These are phyloP conservation scores for Phasia obesa DNA, from an alignment of 2,888 invertebrate species.

Conservation along the genomic window DNA sequence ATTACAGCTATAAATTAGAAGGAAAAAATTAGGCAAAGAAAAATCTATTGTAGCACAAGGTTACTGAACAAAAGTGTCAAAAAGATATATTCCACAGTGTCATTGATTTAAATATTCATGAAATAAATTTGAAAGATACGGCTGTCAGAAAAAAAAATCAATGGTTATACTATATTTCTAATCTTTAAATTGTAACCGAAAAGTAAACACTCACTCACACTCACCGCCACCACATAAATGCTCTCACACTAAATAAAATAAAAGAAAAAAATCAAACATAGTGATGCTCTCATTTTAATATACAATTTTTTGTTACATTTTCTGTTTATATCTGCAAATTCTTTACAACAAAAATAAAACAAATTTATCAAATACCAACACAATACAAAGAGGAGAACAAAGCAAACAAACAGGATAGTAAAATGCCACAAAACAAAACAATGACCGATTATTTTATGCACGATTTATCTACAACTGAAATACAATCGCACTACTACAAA, in stretches of 20 bases:
- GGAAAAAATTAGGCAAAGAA: neutral
- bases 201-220: slow-evolving; percentile 6
- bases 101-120: slow-evolving; percentile 43
- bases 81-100: neutral
- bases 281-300: slow-evolving; percentile 33
- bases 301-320: neutral
- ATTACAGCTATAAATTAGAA: neutral
- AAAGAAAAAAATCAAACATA: neutral
- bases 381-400: slow-evolving; percentile 31
- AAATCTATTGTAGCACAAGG: neutral
- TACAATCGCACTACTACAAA: neutral
- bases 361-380: slow-evolving; percentile 3
- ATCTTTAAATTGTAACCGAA: slow-evolving; percentile 27
- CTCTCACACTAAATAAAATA: no score
- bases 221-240: neutral
- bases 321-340: slow-evolving; percentile 30
- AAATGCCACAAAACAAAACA: slow-evolving; percentile 58
- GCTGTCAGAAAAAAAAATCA: slow-evolving; percentile 30
- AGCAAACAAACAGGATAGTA: slow-evolving; percentile 45
- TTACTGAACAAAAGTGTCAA: neutral
- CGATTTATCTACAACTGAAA: slow-evolving; percentile 51
- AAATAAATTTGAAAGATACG: slow-evolving; percentile 17
- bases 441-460: slow-evolving; percentile 56
- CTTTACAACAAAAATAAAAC: neutral
- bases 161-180: slow-evolving; percentile 42